These are phyloP conservation scores for Myotis yumanensis DNA, from an alignment of 2,113 vertebrate genomes.

Conservation along the genomic window DNA sequence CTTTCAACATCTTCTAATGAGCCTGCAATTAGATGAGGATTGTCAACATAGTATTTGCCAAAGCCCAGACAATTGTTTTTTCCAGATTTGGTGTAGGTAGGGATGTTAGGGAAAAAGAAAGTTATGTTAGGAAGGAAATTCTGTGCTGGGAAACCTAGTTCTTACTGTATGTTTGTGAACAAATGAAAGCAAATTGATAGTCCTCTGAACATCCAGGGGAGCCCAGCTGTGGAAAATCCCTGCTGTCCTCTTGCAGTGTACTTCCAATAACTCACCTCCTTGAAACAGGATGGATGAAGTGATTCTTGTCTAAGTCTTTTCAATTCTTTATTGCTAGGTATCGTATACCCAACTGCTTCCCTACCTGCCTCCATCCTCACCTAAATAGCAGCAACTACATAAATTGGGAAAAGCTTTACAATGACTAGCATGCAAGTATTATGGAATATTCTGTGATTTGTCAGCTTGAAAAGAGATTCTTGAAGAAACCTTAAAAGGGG, in stretches of 20 bases:
- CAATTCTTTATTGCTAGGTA: background rate
- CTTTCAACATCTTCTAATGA: slow-evolving; percentile 80
- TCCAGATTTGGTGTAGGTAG: slow-evolving; percentile 54
- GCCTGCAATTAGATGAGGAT: slow-evolving; percentile 80
- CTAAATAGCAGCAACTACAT: background rate
- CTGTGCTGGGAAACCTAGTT: background rate
- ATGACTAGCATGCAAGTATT: background rate
- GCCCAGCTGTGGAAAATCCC: background rate
- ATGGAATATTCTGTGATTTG: background rate
- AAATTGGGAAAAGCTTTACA: background rate
- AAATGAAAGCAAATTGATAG: slow-evolving; percentile 21
- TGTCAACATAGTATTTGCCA: slow-evolving; percentile 78
- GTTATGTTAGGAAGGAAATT: background rate
- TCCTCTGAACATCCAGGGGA: background rate
- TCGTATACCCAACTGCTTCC: background rate
- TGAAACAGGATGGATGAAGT: background rate
- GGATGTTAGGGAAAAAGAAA: background rate
- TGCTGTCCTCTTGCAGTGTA: background rate
- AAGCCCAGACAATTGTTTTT: slow-evolving; percentile 68
- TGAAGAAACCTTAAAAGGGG: background rate
- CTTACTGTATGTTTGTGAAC: slow-evolving; percentile 1
- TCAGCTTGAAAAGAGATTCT: background rate
- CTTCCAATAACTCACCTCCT: background rate
- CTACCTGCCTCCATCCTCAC: background rate
- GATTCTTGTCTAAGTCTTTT: background rate